These are phyloP conservation scores for Labrus mixtus DNA, from an alignment of 2,113 vertebrate genomes.

Conservation along the genomic window DNA sequence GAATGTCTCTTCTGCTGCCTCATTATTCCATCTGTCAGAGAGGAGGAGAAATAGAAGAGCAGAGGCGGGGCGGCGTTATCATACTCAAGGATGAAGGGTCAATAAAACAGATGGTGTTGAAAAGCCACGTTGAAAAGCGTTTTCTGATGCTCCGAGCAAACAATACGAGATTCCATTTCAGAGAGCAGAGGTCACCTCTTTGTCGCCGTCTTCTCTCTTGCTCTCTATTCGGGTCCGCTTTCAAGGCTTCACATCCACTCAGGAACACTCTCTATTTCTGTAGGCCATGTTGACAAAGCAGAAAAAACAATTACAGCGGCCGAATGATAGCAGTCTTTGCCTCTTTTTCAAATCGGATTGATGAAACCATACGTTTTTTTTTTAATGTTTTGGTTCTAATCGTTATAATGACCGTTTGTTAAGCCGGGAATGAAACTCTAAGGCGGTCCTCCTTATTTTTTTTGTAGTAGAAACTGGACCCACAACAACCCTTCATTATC, in stretches of 20 bases:
- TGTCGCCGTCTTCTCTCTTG: not conserved
- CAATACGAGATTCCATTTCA: conserved; percentile 45
- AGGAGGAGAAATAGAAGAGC: conserved; percentile 15
- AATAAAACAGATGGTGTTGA: conserved; percentile 46
- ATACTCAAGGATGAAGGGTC: conserved; percentile 58
- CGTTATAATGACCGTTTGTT: conserved; percentile 44
- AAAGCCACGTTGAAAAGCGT: conserved; percentile 20
- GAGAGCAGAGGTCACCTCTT: conserved; percentile 32
- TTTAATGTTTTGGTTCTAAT: conserved; percentile 5
- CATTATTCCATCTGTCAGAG: conserved; percentile 50
- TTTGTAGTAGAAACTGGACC: not conserved
- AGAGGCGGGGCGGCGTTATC: conserved; percentile 17
- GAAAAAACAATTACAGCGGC: not conserved
- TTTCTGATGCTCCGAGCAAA: conserved; percentile 14
- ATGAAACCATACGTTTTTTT: not conserved
- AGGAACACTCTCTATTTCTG: conserved; percentile 1
- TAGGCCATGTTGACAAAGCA: conserved; percentile 15
- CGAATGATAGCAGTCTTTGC: not conserved
- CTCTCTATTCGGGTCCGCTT: too few relatives aligned
- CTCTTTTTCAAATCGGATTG: conserved; percentile 19
- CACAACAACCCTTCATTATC: conserved; percentile 17
- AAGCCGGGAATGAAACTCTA: conserved; percentile 38
- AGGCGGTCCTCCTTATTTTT: not conserved
- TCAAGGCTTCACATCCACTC: not conserved
- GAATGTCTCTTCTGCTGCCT: conserved; percentile 26